Base-by-base conservation (phyloP, 2,113 vertebrate species). In the Vulpes lagopus region DNA sequence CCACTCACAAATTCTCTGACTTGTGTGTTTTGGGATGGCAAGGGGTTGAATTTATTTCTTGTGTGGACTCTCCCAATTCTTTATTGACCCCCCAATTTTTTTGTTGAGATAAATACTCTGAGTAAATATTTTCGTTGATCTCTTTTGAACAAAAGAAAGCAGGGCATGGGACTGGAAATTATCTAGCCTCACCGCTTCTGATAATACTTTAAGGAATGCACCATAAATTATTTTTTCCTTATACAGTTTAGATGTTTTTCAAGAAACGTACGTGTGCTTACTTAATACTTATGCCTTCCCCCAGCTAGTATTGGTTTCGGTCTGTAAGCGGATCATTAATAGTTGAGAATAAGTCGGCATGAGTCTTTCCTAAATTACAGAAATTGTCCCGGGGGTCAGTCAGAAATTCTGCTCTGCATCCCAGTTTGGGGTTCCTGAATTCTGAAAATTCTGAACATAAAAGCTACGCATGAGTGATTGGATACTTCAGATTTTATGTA, bases 371-470 rank as follows among this genome's bases (percentile, higher is more conserved):
- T 91, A 94, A 91, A 59, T 93, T 81, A 86, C 55, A 94, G 55
- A 85, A 76, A 94, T 55, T 20, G 49, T 90, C n/a, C 43, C 14
- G 35, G 3, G 19, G 62, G 43, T 67, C 59, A 83, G 7, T 93
- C 38, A 71, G 80, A 89, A 94, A 78, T 93, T 83, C 89, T 86
- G 76, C 11, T 5, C 78, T 88, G 15, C 51, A 67, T 79, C 87
- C 80, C 91, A 55, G 76, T 78, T 64, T 62, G 9, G 20, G 49
- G 73, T 3, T 97, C 81, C 30, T 62, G 93, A 88, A 93, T 91
- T 97, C 74, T 92, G 79, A 98, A 94, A 98, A 98, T 94, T 96
- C 94, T 98, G 98, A 97, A 97, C 97, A 96, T 93, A 95, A 95
- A 98, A 96, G 96, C 97, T 0, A 0, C 94, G 65, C 71, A 51